Evolutionary conservation across 2,797 vertebrate species (phyloP), one percentile per base, ranked within the genome.

Genomic region (Anguilla megastoma): DNA sequence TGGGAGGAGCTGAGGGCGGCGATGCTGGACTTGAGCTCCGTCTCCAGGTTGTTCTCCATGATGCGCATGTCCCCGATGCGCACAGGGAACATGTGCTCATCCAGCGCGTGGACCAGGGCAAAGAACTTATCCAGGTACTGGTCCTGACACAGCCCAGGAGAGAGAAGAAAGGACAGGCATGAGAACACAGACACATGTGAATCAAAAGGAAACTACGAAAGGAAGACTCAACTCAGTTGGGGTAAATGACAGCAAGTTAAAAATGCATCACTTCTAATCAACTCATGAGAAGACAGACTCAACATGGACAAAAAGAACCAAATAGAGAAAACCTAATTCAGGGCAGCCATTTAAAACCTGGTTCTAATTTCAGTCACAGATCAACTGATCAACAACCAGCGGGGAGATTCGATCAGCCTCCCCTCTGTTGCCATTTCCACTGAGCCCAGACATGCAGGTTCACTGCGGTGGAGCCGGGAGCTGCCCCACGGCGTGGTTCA

Each of bases 61-160:
- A 99, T 99, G 88, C 99, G 96, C 97, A 99, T 98, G 93, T 99
- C 98, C 90, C 98, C 99, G 92, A 99, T 99, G 91, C 99, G 95
- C 86, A 99, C 98, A 0, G 98, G 99, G 93, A 99, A 99, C 97
- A 98, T 98, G 94, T 99, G 98, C 94, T 99, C 98, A 85, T 99
- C 99, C 95, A 99, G 95, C 52, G 98, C 98, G 85, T 99, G 98
- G 60, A 99, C 98, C 95, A 99, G 94, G 21, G 98, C 98, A 94
- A 99, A 99, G 95, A 99, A 99, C 93, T 98, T 99, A 94, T 99
- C 98, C 58, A 99, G 96, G 90, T 97, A 99, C 91, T 99, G 98
- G 92, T 99, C 98, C 99, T 99, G 91, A 54, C 50, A 18, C 27
- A 87, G 58, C 2, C 56, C 0, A 10, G 54, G 2, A 41, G 54